Base-by-base conservation (phyloP, 2,113 vertebrate species). In the human region DNA sequence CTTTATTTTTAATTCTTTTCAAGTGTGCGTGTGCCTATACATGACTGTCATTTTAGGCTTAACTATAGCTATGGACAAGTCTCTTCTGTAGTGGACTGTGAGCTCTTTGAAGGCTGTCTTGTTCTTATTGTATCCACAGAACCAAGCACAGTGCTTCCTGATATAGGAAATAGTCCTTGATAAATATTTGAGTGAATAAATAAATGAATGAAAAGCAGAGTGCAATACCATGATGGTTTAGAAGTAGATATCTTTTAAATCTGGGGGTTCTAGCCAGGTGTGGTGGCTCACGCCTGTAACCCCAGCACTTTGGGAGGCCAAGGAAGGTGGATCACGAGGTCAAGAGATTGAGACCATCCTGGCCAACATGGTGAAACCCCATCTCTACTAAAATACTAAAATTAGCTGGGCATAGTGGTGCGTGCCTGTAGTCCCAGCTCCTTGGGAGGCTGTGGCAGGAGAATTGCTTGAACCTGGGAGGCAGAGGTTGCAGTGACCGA, bases 191-290 rank as follows among this genome's bases (percentile, higher is more conserved):
- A 89, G 43, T 70, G 40, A 91, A 50, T 86, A 55, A 81, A 92
- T 50, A 10, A 84, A 59, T 87, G 30, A 93, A 89, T 79, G 64
- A 91, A 85, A 93, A 91, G 14, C 76, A 94, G 70, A n/a, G 25
- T 64, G 68, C 1, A 32, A 2, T 38, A 61, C 2, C 6, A 57
- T 11, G 30, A 38, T 30, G 43, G 20, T 96, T 90, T 92, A 87
- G 61, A 90, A 95, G n/a, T n/a, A 91, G 55, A 30, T 86, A 59
- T 78, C 22, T 80, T 91, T 94, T 82, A 90, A 84, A 92, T 78
- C 14, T 85, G 35, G 16, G 32, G 14, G 25, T 57, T 55, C 18
- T 7, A 27, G 61, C 61, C 13, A 27, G 61, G 30, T 11, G 13
- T 30, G 5, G 27, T 2, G 61, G 27, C 27, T 64, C 61, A 64